Conservation (phyloP, 2,888 invertebrate species). For the Bruchidius siliquastri region DNA sequence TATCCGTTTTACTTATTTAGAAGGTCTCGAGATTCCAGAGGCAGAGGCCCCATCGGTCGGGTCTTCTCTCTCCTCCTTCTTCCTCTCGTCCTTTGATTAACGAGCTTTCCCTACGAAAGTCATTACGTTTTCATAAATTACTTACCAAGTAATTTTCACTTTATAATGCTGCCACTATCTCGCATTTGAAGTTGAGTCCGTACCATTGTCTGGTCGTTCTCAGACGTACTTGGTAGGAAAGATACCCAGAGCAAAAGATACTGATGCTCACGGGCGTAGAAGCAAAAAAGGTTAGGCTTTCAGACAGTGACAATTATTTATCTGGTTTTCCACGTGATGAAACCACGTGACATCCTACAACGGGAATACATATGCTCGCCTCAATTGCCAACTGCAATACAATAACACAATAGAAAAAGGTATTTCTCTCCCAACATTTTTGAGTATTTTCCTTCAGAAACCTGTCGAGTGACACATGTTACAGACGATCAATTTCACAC, state of each 20-base stretch:
- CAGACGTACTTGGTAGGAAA: not conserved
- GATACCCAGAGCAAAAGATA: not conserved
- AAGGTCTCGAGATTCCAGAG: not conserved
- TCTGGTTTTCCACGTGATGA: too few species aligned
- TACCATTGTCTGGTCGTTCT: slow-evolving; percentile 7
- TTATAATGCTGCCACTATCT: slow-evolving; percentile 21
- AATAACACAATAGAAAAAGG: too few species aligned
- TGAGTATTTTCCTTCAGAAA: too few species aligned
- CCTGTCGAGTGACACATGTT: too few species aligned
- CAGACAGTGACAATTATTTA: too few species aligned
- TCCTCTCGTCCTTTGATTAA: slow-evolving; percentile 39
- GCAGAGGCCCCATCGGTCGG: not conserved
- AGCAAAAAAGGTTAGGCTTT: too few species aligned
- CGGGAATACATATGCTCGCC: too few species aligned
- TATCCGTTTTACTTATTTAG: not conserved
- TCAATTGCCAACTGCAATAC: too few species aligned
- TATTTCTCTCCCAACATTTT: too few species aligned
- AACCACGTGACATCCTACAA: too few species aligned
- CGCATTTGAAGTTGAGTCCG: slow-evolving; percentile 14
- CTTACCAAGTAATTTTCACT: slow-evolving; percentile 34
- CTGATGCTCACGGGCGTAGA: not conserved
- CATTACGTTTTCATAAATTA: slow-evolving; percentile 43
- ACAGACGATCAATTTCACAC: too few species aligned
- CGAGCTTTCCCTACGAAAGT: slow-evolving; percentile 37
- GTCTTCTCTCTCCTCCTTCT: slow-evolving; percentile 20